Base-by-base conservation (phyloP, 2,797 vertebrate genomes). In the Falco cherrug region DNA sequence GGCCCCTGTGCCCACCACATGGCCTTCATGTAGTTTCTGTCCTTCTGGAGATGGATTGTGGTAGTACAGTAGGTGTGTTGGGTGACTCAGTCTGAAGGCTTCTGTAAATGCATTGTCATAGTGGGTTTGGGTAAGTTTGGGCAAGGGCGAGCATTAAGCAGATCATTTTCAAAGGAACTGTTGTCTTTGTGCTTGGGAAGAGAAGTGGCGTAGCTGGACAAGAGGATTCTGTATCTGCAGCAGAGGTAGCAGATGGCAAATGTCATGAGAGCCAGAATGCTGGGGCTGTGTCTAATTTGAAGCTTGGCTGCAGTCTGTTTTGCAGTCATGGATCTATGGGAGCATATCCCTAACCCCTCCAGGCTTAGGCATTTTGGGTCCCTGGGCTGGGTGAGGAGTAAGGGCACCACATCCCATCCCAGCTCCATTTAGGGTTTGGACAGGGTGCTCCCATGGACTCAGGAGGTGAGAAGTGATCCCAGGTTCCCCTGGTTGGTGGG, bases 51-150 rank as follows among this genome's bases (percentile, higher is more conserved):
- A 1, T 29, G 47, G 31, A 37, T 5, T 56, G 25, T 59, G 48
- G 43, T 59, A 39, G 26, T 29, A 3, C 47, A 57, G 0, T 45
- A 12, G 4, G 0, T 17, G 28, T n/a, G 10, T 6, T 70, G 24
- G 25, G 41, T 39, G 47, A 12, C 43, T 88, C 6, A 2, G 13
- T 76, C 21, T 57, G 80, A 81, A 78, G 43, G 20, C 5, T 61
- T 67, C 48, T 89, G 31, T 70, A 47, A 85, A 47, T 37, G 29
- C 20, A 1, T 8, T 39, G 37, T 84, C 5, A 0, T 14, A 15
- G 51, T 6, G 13, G 17, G 28, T 82, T 91, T 82, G 50, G 7
- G 0, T 76, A 41, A 21, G 2, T 53, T 60, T 79, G 71, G 26
- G 20, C 25, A 79, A 65, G 16, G 28, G 20, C 54, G 47, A 65